Evolutionary conservation across 2,113 vertebrate species (phyloP), one percentile per base, ranked within the genome.

Genomic region (Hemicordylus capensis): DNA sequence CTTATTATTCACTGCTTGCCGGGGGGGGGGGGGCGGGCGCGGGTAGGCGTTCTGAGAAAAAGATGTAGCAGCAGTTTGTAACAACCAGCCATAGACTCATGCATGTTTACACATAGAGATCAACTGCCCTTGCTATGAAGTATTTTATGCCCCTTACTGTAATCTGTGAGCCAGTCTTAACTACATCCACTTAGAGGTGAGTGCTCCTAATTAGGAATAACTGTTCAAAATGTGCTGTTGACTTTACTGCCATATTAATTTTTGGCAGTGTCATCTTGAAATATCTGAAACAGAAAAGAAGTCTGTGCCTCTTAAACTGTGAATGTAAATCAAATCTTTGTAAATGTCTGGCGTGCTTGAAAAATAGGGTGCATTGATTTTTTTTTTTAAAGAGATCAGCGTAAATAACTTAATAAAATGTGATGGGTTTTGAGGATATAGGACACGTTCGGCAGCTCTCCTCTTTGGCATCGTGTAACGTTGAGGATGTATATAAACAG

Each of bases 401-500:
- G 20, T 69, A 46, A 22, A 24, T 28, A 12, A 78, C 37, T 48
- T 66, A 6, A 8, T 69, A 39, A 7, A 82, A n/a, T 44, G 82
- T 42, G 34, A 8, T 28, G n/a, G 48, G 20, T 48, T 46, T 1
- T 20, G 81, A 84, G 76, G 39, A 48, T 67, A 31, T 37, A 2
- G n/a, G 69, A 56, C 61, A 64, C 8, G 46, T 72, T 80, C n/a
- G 48, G 56, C 17, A 22, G 24, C 88, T 59, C 75, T 72, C 75
- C 42, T 19, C 1, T 31, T 85, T 70, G 5, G 80, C 4, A 15
- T 70, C 81, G 20, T 61, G 70, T 37, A 44, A 70, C 8, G 76
- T 58, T 81, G 75, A 34, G 83, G 85, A 88, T 89, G 87, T 46
- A 39, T 86, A 72, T 72, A 44, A 84, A 81, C 84, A 6, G 1